Base-by-base conservation (phyloP, 2,888 invertebrate genomes). In the Argyresthia albistria region DNA sequence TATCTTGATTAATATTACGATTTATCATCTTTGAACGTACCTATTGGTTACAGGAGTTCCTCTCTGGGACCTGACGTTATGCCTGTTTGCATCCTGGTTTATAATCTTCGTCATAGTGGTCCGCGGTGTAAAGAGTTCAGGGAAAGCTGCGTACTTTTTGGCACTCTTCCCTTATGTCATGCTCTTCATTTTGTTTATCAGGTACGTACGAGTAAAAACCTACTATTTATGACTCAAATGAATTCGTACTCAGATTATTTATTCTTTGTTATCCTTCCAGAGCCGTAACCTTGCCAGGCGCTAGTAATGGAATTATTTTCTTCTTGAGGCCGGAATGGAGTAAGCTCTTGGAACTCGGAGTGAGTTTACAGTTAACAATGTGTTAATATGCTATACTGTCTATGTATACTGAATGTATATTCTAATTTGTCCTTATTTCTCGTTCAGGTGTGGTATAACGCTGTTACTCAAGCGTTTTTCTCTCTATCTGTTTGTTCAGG, bases 121-220 rank as follows among this genome's bases (percentile, higher is more conserved):
- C 36, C 89, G 90, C 60, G 95, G 95, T 2, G 92, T 95, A 1
- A 92, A 93, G 67, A 93, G 93, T 65, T 92, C 94, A 0, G 95
- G 95, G 37, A 95, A 95, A 76, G 93, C 92, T 0, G 92, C 97
- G 0, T 97, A 97, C 73, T 95, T 97, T 75, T 90, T 97, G 4
- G 97, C 97, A 0, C 69, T 96, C 2, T 95, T 96, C 70, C 96
- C 96, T 0, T 95, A 95, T 64, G 88, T 93, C 1, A 90, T 96
- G 46, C 88, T 96, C 70, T 73, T 94, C 45, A 91, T 92, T 35
- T 80, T 96, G 52, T 87, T 96, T 2, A 89, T 95, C 53, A 89
- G 87, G 80, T 86, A 25, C 9, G 46, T 46, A 16, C 25, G 25
- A 25, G 25, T 25, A 25, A 4, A n/a, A 25, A 6, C 25, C 25